These are phyloP conservation scores for Anarsia innoxiella DNA, from an alignment of 2,888 invertebrate species.

Conservation along the genomic window DNA sequence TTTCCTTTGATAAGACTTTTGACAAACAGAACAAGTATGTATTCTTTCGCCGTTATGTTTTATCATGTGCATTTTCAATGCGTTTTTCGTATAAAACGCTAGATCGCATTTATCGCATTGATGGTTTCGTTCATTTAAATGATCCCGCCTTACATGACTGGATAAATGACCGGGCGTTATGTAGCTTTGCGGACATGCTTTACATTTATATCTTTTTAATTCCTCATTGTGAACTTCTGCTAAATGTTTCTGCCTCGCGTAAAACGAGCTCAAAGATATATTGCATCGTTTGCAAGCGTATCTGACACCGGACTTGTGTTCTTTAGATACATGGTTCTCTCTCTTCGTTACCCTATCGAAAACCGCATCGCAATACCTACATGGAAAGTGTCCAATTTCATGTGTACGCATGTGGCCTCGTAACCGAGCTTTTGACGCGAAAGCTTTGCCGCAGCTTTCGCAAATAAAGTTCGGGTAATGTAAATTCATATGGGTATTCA, in stretches of 20 bases:
- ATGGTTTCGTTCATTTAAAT: slow-evolving; percentile 61
- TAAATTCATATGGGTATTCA: slow-evolving; percentile 70
- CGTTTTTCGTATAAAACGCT: slow-evolving; percentile 71
- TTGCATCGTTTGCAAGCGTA: slow-evolving; percentile 62
- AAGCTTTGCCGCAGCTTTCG: slow-evolving; percentile 69
- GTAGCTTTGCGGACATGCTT: slow-evolving; percentile 62
- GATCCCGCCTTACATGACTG: slow-evolving; percentile 59
- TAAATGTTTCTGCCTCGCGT: slow-evolving; percentile 60
- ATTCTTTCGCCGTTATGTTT: slow-evolving; percentile 72
- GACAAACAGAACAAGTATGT: slow-evolving; percentile 65
- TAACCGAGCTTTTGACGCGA: slow-evolving; percentile 66
- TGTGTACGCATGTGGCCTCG: slow-evolving; percentile 70
- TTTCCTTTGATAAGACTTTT: slow-evolving; percentile 65
- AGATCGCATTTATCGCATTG: slow-evolving; percentile 69
- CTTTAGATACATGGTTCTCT: slow-evolving; percentile 63
- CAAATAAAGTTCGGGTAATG: slow-evolving; percentile 71
- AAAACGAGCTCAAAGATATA: slow-evolving; percentile 55
- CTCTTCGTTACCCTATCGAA: slow-evolving; percentile 61
- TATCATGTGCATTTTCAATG: slow-evolving; percentile 74
- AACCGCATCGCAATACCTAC: slow-evolving; percentile 49
- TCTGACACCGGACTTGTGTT: slow-evolving; percentile 57
- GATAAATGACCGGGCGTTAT: slow-evolving; percentile 64
- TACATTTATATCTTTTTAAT: slow-evolving; percentile 62
- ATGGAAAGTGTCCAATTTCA: slow-evolving; percentile 61
- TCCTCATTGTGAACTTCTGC: slow-evolving; percentile 66